Percentiles rank a stretch among this genome's conserved stretches.
Evolutionary conservation across 2,797 vertebrate genomes (phyloP).

Genomic region (Sebastolobus alascanus): DNA sequence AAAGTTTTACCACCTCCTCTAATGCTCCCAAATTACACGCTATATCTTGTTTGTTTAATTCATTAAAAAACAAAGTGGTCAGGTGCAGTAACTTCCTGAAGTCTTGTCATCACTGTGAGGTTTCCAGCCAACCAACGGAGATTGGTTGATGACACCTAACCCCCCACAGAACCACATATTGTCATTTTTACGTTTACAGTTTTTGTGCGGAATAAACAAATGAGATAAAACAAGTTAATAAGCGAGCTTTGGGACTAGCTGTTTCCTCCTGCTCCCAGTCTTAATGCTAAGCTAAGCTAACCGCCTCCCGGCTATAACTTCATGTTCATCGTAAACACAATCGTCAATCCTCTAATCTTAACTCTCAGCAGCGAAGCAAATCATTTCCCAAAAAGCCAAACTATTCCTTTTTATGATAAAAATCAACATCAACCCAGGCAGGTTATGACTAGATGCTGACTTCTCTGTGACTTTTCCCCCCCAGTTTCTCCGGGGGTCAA

Average conservation of each 20-base stretch:
- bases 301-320: neutral
- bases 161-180: no score
- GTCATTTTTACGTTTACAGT: neutral
- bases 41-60: no score
- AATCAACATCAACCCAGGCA: neutral
- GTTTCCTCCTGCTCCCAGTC: neutral
- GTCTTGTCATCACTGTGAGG: no score
- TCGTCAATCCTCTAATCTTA: neutral
- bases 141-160: no score
- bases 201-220: neutral
- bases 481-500: constrained; percentile 96
- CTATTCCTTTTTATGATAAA: neutral
- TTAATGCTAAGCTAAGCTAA: neutral
- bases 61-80: no score
- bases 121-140: no score
- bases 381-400: neutral
- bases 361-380: neutral
- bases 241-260: neutral
- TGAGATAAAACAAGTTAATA: neutral
- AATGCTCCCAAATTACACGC: no score
- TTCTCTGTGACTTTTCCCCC: neutral
- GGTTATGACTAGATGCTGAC: neutral
- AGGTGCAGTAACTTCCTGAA: no score
- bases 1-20: no score
- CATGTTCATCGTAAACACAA: neutral